phyloP scores from a whole-genome alignment of 2,888 invertebrate genomes.

The Pinctada fucata region DNA sequence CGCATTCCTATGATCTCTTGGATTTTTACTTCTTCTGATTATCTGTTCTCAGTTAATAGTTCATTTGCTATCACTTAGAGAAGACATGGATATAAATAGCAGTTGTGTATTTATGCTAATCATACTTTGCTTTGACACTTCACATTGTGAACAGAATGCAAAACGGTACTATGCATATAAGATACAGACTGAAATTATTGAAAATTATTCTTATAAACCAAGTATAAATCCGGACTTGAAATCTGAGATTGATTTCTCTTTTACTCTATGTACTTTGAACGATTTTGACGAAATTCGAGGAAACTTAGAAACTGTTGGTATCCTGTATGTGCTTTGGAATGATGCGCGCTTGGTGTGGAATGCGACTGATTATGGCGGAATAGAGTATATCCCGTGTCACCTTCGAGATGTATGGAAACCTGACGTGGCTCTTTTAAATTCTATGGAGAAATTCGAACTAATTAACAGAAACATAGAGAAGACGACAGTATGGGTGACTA shows the following conservation, averaged over 20 bases:
- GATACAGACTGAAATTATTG: too few species aligned
- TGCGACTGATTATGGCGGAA: background rate
- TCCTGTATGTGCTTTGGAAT: background rate
- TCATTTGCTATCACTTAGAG: too few species aligned
- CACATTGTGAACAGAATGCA: too few species aligned
- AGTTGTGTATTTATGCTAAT: too few species aligned
- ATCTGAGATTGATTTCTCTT: background rate
- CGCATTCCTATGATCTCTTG: too few species aligned
- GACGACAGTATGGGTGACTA: background rate
- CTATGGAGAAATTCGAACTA: background rate
- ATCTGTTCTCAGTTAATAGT: too few species aligned
- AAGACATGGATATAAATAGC: too few species aligned
- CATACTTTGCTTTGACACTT: too few species aligned
- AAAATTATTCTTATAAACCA: too few species aligned
- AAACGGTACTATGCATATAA: too few species aligned
- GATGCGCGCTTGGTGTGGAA: conserved; percentile 9
- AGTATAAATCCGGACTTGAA: background rate
- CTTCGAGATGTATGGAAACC: conserved; percentile 6
- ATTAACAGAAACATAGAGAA: background rate
- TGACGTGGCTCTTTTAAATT: background rate
- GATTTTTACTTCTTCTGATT: too few species aligned
- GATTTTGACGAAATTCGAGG: conserved; percentile 12
- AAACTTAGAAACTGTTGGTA: background rate
- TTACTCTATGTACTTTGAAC: background rate
- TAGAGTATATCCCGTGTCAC: background rate